Evolutionary conservation across 1,140 invertebrate genomes (phyloP), one percentile per base, ranked within the genome.

Genomic region (Venturia canescens): DNA sequence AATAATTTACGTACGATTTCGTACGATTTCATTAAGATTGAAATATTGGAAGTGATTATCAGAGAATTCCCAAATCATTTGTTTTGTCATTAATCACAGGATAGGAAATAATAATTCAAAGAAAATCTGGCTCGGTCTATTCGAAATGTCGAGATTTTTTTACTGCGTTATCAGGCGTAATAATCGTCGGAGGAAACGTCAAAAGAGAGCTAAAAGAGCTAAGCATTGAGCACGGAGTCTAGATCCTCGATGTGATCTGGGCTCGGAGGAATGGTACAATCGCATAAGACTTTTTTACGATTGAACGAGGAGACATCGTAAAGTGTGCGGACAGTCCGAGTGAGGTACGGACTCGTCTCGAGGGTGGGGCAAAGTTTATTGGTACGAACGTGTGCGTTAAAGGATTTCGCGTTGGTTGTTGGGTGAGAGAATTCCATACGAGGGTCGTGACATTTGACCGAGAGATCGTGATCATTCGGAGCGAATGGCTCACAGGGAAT

Each of bases 371-470:
- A 26, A 48, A 67, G 31, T n/a, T 72, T 79, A 70, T 67, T 31
- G 18, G 34, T 72, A 70, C 66, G 23, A 53, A 31, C 48, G 69
- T 38, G 66, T n/a, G 78, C 48, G 66, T 69, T 69, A 69, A 72
- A 23, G 44, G 23, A 38, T 79, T 79, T 70, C 44, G 48, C 31
- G 63, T 27, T 21, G 16, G n/a, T 53, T 60, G 66, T 60, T 18
- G 67, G 23, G 70, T 74, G 48, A 57, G 78, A 76, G 63, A 48
- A 66, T 18, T 31, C 72, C 48, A 44, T 13, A 16, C n/a, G 72
- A 53, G 27, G 31, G 53, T 48, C 70, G 83, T 82, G 86, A 85
- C 86, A 85, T 88, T 88, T 87, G 87, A 86, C 86, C 88, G 80
- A 79, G 76, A 82, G 82, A 83, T 72, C 74, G 50, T 83, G 85